Percentiles rank a stretch among this genome's conserved stretches.
phyloP scores from a whole-genome alignment of 1,140 invertebrate genomes.

The Orchesella cincta region DNA sequence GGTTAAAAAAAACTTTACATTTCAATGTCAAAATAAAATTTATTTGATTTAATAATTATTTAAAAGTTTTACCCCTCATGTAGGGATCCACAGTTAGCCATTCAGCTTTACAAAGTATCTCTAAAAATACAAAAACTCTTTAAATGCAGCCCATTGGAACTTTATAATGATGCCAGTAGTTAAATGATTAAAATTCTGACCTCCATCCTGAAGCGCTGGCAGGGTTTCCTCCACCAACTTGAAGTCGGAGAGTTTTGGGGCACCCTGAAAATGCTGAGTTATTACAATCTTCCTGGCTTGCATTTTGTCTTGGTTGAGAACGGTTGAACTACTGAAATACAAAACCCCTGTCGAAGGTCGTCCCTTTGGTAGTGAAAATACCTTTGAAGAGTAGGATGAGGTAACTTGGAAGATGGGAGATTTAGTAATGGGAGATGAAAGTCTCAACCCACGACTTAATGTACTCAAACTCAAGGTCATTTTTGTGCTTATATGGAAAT shows the following conservation, averaged over 20 bases:
- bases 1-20: background rate
- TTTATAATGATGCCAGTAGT: background rate
- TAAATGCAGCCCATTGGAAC: background rate
- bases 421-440: background rate
- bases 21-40: background rate
- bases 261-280: slow-evolving; percentile 30
- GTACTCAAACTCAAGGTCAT: background rate
- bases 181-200: too few relatives aligned
- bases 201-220: slow-evolving; percentile 32
- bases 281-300: slow-evolving; percentile 40
- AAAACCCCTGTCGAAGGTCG: background rate
- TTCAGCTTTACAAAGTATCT: slow-evolving; percentile 67
- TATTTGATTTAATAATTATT: background rate
- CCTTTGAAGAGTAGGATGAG: background rate
- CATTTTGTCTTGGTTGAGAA: background rate
- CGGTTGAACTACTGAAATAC: background rate
- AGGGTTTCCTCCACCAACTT: slow-evolving; percentile 39
- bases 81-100: slow-evolving; percentile 73
- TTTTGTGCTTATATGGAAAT: background rate
- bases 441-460: background rate
- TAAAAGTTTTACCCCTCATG: slow-evolving; percentile 59
- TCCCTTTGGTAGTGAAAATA: background rate
- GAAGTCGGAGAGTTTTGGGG: slow-evolving; percentile 42
- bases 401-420: background rate
- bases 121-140: slow-evolving; percentile 49